Evolutionary conservation across 2,888 invertebrate species (phyloP).

Genomic region (Drosophila aldrichi): DNA sequence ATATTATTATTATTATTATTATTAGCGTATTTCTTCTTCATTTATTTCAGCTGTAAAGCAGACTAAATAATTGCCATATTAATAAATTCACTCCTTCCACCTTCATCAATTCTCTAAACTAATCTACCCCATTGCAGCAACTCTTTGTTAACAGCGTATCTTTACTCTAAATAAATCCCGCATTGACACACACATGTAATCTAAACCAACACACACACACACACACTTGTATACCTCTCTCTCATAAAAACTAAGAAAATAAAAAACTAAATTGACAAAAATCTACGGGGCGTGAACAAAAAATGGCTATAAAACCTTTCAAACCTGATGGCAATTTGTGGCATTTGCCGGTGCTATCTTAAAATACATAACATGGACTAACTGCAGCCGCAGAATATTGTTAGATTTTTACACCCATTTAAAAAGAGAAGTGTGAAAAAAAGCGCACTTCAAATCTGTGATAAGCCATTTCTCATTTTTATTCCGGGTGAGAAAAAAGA

Average conservation of each 20-base stretch:
- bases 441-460: conserved; percentile 35
- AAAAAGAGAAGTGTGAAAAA: conserved; percentile 50
- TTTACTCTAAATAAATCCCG: conserved; percentile 4
- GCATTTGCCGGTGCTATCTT: conserved; percentile 18
- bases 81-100: not conserved
- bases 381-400: conserved; percentile 53
- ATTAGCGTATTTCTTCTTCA: too few relatives aligned
- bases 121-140: not conserved
- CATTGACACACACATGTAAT: conserved; percentile 36
- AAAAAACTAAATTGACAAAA: conserved; percentile 50
- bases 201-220: conserved; percentile 7
- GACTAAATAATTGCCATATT: too few relatives aligned
- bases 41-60: too few relatives aligned
- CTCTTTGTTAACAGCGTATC: not conserved
- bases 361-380: conserved; percentile 16
- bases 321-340: conserved; percentile 39
- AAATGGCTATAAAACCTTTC: conserved; percentile 57
- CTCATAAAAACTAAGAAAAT: conserved; percentile 13
- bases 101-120: not conserved
- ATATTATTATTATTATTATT: not conserved
- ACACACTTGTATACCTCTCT: not conserved
- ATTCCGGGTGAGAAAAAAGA: conserved; percentile 34
- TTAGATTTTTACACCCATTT: conserved; percentile 49
- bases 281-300: conserved; percentile 55
- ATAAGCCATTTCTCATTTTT: conserved; percentile 44